These are phyloP conservation scores for Melanophora roralis DNA, from an alignment of 2,888 invertebrate species.

Conservation along the genomic window DNA sequence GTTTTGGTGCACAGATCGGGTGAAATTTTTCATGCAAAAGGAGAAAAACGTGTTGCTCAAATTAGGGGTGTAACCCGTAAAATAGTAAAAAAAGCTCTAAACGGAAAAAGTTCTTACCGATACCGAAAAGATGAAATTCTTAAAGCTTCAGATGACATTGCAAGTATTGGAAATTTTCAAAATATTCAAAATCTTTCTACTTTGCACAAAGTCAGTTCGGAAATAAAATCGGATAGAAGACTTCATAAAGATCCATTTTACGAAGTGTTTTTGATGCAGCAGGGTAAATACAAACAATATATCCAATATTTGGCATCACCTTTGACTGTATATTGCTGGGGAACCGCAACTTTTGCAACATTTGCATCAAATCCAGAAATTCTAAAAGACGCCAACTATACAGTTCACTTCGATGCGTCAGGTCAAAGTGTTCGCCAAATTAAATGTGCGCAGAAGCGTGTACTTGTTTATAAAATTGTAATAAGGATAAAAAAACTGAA, in stretches of 20 bases:
- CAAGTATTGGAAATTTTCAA: background rate
- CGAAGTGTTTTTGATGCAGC: constrained; percentile 15
- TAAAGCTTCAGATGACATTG: background rate
- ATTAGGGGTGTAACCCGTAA: background rate
- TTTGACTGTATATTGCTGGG: background rate
- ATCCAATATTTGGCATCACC: background rate
- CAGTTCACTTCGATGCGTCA: background rate
- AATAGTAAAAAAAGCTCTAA: constrained; percentile 1
- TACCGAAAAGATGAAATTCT: constrained; percentile 15
- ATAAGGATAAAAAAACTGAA: background rate
- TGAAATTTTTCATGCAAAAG: background rate
- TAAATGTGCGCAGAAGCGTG: background rate
- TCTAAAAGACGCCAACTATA: background rate
- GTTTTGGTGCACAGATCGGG: background rate
- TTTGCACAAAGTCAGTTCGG: background rate
- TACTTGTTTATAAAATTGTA: background rate
- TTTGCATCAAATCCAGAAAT: background rate
- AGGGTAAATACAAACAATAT: background rate
- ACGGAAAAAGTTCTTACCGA: constrained; percentile 3
- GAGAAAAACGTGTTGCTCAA: constrained; percentile 7
- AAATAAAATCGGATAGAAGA: background rate
- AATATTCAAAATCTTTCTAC: background rate
- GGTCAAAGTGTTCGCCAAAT: background rate
- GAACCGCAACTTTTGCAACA: background rate
- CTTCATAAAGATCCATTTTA: background rate